Evolutionary conservation across 1,140 invertebrate genomes (phyloP).

Genomic region (Armadillidium nasatum): DNA sequence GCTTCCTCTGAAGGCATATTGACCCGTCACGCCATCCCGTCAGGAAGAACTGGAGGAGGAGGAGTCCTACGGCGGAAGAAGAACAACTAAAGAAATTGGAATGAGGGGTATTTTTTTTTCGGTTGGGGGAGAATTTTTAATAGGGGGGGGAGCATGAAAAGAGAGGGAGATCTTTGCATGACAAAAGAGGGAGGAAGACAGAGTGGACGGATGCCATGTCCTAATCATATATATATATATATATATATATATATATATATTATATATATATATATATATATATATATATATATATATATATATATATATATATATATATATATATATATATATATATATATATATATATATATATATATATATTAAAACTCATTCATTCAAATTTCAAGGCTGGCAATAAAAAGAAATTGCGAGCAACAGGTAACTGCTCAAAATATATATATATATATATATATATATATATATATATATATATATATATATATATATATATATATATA

Average conservation of each 20-base stretch:
- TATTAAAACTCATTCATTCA: no score
- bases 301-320: no score
- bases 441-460: no score
- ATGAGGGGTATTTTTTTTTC: neutral
- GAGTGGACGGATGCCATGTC: neutral
- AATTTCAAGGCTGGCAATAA: no score
- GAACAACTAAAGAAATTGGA: neutral
- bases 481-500: no score
- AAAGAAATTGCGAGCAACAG: no score
- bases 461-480: no score
- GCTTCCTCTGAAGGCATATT: conserved; percentile 5
- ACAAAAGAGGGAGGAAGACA: neutral
- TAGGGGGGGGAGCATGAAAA: neutral
- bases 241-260: conserved; percentile 14
- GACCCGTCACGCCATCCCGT: neutral
- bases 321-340: no score
- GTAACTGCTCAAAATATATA: no score
- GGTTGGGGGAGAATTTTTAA: no score
- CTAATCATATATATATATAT: conserved; percentile 2
- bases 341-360: no score
- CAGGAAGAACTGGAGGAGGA: neutral
- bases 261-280: neutral
- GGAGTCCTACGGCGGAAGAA: neutral
- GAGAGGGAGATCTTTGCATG: neutral
- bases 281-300: no score